These are phyloP conservation scores for Notiomystis cincta DNA, from an alignment of 2,113 vertebrate genomes.

Conservation along the genomic window DNA sequence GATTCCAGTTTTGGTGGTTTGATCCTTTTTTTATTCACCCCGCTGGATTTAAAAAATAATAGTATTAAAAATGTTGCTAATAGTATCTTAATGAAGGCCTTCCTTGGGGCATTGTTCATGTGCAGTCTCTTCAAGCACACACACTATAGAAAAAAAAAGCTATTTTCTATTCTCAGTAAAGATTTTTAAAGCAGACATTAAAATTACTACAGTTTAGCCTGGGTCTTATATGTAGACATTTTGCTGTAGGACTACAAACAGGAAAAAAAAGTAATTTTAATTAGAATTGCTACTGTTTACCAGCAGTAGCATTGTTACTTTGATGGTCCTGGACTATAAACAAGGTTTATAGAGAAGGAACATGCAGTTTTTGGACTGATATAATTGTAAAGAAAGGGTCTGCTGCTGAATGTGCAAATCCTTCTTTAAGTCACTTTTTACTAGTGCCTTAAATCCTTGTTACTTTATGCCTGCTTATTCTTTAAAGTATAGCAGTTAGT, in stretches of 20 bases:
- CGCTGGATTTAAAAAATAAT: neutral
- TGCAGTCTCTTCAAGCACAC: neutral
- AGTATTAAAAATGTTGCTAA: neutral
- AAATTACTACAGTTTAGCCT: neutral
- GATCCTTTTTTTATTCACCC: neutral
- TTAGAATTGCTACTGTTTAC: neutral
- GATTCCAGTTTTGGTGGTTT: neutral
- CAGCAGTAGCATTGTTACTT: neutral
- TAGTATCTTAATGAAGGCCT: neutral
- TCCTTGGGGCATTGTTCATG: neutral
- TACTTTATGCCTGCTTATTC: neutral
- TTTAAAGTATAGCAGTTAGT: neutral
- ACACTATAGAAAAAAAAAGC: accelerated
- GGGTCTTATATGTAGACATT: neutral
- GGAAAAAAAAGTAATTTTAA: neutral
- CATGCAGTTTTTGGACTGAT: neutral
- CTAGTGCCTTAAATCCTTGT: neutral
- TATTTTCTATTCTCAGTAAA: neutral
- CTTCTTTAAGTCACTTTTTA: neutral
- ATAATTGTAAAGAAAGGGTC: neutral
- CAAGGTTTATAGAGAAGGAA: neutral
- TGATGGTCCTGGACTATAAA: neutral
- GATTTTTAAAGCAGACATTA: neutral
- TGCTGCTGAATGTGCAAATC: neutral
- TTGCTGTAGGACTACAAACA: neutral